Evolutionary conservation across 1,140 invertebrate genomes (phyloP), one percentile per base, ranked within the genome.

Genomic region (Drosophila mojavensis): DNA sequence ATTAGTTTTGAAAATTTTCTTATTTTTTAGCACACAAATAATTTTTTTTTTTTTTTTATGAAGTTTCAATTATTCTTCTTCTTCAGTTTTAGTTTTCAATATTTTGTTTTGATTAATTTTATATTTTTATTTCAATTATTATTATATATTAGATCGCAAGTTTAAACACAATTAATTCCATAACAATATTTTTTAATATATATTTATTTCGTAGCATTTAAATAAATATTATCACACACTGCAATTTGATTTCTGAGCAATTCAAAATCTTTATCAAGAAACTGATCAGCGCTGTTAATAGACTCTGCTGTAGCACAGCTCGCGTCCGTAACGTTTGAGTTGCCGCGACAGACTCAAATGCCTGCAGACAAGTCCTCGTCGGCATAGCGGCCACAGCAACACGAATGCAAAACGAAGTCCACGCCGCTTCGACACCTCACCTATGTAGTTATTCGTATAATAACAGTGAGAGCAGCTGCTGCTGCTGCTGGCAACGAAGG

Each of bases 261-360:
- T 50, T 41, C 6, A 17, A 47, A 48, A 20, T 20, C 6, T 15
- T 9, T 17, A 17, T 47, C 15, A 47, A 6, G 11, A 6, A 47
- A 47, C 15, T 17, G 41, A 41, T 28, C 33, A 20, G 43, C 33
- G 45, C n/a, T 48, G 41, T 55, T 56, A 9, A 11, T 17, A 43
- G 11, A 10, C 20, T 10, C n/a, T 64, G 15, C 41, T 7, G 11
- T 50, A 39, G 7, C 15, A 7, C 15, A 11, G 43, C 54, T 65
- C 55, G 74, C 81, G 60, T 81, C 75, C 70, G 78, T 65, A 60
- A 71, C 63, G 75, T 75, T 78, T 75, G 69, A 75, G 78, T 78
- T 78, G 47, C 67, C 82, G 75, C 78, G 67, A 81, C 78, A 75
- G 66, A 86, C 81, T 85, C 43, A 67, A 81, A 60, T 43, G 45